Evolutionary conservation across 2,797 vertebrate species (phyloP), one percentile per base, ranked within the genome.

Genomic region (Tragopan temminckii): DNA sequence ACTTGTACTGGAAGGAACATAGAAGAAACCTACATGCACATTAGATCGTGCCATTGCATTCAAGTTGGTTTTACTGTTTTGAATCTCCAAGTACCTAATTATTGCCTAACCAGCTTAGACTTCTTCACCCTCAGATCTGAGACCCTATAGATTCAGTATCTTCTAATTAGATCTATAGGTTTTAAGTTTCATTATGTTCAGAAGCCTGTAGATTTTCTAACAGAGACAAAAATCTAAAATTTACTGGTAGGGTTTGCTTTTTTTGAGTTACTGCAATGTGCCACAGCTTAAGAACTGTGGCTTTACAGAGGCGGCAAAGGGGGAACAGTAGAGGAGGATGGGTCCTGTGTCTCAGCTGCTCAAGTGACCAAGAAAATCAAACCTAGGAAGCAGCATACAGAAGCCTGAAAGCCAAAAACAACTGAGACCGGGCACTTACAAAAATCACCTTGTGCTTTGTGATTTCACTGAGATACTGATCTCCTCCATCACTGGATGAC

Each of bases 141-240:
- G 74, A 40, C 55, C 24, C 55, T 12, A 6, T 67, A 90, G 77
- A 76, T 46, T 67, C 62, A 50, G 50, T 63, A 50, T 50, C 72
- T 81, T 53, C 83, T 94, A 90, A 84, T 93, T 72, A 85, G 59
- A 66, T 29, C 70, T 69, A 67, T 1, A 27, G 40, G 24, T 55
- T 93, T 52, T 72, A 64, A 45, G 62, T 95, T 80, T n/a, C n/a
- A 53, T 78, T 80, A 27, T 11, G 38, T 75, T 93, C 75, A 66
- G 85, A 85, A 84, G 35, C 69, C 66, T 80, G 38, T 24, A 64
- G 88, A 75, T 29, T 92, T 82, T 36, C 43, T 76, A 71, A 45
- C 61, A 85, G 68, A 57, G 43, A 53, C 23, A 43, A 21, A 61
- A 62, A 53, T 38, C n/a, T 45, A 53, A 85, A 80, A 61, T 61